phyloP scores from a whole-genome alignment of 2,113 vertebrate species.

The Sceloporus tristichus region DNA sequence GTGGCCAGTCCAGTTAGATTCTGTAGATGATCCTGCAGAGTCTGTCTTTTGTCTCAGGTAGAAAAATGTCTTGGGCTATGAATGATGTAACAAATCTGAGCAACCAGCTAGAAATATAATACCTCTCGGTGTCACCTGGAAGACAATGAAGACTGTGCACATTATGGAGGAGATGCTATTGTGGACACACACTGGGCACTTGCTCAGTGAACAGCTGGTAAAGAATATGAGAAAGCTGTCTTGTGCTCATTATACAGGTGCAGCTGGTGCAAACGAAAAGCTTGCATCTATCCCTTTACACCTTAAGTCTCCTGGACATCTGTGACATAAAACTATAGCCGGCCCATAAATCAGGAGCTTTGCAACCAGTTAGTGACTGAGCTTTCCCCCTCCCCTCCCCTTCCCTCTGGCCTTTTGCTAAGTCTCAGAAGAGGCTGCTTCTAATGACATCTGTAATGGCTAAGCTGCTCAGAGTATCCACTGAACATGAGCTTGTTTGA shows the following conservation, averaged over 20 bases:
- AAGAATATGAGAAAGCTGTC: neutral
- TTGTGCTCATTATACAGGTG: neutral
- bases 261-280: neutral
- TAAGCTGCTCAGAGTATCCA: neutral
- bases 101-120: neutral
- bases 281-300: neutral
- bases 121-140: neutral
- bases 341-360: neutral
- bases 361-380: neutral
- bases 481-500: constrained; percentile 6
- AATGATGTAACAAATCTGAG: neutral
- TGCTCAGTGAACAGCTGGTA: neutral
- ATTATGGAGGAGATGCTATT: neutral
- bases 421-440: constrained; percentile 16
- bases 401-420: neutral
- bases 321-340: constrained; percentile 21
- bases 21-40: no score
- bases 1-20: no score
- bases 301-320: constrained; percentile 22
- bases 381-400: neutral
- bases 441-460: neutral
- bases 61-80: neutral
- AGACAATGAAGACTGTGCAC: neutral
- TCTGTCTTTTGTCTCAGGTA: no score
- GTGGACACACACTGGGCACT: neutral